These are phyloP conservation scores for Lucilia sericata DNA, from an alignment of 1,140 invertebrate species.

Conservation along the genomic window DNA sequence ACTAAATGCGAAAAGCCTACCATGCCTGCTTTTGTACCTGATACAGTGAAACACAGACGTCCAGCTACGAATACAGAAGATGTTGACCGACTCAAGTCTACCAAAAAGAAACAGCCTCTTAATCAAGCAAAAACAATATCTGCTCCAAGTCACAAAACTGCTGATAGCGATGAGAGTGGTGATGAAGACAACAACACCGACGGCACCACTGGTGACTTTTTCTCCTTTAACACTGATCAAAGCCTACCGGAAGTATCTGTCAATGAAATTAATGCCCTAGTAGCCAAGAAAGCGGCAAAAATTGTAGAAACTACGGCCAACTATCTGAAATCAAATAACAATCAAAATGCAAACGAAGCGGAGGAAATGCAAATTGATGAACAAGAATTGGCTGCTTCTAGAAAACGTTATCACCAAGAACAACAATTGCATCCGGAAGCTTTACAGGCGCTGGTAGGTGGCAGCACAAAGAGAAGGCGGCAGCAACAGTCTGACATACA, in stretches of 20 bases:
- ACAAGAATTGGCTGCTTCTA: constrained; percentile 50
- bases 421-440: constrained; percentile 54
- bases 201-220: constrained; percentile 67
- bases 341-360: constrained; percentile 21
- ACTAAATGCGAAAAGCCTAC: not conserved
- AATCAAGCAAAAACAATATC: not conserved
- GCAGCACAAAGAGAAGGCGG: constrained; percentile 66
- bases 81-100: constrained; percentile 51
- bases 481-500: constrained; percentile 71
- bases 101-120: constrained; percentile 34
- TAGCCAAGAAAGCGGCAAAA: constrained; percentile 61
- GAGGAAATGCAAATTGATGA: constrained; percentile 47
- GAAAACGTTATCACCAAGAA: constrained; percentile 58
- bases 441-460: constrained; percentile 63
- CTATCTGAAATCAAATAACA: constrained; percentile 49
- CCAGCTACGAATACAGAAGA: constrained; percentile 61
- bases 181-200: constrained; percentile 51
- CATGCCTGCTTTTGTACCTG: constrained; percentile 56
- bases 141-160: constrained; percentile 50
- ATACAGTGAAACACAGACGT: constrained; percentile 59
- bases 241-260: constrained; percentile 62
- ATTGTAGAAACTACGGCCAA: constrained; percentile 58
- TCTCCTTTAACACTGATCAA: constrained; percentile 69
- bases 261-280: constrained; percentile 61
- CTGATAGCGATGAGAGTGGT: constrained; percentile 66